Evolutionary conservation across 2,113 vertebrate genomes (phyloP).

Genomic region (Collichthys lucidus): DNA sequence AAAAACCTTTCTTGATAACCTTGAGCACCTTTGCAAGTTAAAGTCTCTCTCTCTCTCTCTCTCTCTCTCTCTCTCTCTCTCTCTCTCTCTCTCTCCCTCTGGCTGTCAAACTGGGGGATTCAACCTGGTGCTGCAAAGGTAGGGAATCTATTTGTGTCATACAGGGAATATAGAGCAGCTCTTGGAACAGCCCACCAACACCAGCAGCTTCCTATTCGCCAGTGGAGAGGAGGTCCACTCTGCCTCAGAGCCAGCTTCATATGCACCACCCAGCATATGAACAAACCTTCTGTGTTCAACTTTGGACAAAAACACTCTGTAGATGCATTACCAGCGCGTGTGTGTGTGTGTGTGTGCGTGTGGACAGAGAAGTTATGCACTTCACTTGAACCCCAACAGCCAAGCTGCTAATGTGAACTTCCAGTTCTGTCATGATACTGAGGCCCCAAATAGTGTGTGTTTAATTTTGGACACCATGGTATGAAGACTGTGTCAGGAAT

Average conservation of each 20-base stretch:
- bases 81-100: too few relatives aligned
- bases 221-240: constrained; percentile 31
- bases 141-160: constrained; percentile 32
- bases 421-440: not conserved
- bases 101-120: not conserved
- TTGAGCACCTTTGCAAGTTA: not conserved
- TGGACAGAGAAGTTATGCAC: constrained; percentile 11
- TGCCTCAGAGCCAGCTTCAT: constrained; percentile 5
- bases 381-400: constrained; percentile 15
- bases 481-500: not conserved
- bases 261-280: constrained; percentile 30
- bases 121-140: constrained; percentile 16
- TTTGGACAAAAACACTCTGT: constrained; percentile 18
- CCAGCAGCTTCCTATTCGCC: constrained; percentile 44
- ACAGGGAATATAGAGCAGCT: not conserved
- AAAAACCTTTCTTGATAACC: not conserved
- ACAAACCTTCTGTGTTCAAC: constrained; percentile 50
- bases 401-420: constrained; percentile 13
- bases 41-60: too few relatives aligned
- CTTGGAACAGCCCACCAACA: constrained; percentile 12
- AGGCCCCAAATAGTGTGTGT: not conserved
- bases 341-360: too few relatives aligned
- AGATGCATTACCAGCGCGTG: constrained; percentile 3
- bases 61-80: too few relatives aligned
- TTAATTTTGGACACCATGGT: constrained; percentile 10